Evolutionary conservation across 2,797 vertebrate genomes (phyloP).

Genomic region (Propithecus perrieri): DNA sequence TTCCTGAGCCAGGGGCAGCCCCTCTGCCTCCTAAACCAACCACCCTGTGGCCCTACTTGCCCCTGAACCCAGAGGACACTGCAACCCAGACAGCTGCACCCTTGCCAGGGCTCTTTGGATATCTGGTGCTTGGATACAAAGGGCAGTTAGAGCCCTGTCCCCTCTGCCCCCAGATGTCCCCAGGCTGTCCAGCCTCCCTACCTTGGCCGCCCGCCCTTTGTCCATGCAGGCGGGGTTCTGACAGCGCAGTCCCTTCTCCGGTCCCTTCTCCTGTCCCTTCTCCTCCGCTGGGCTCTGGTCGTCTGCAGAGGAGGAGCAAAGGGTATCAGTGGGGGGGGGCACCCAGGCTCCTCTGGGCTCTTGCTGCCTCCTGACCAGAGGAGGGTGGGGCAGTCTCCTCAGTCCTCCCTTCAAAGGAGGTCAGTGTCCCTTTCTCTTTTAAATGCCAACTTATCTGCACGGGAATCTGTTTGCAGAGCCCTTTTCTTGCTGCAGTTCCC

Average conservation of each 20-base stretch:
- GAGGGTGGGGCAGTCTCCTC: background rate
- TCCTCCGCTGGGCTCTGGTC: constrained; percentile 87
- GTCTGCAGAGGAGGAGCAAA: constrained; percentile 84
- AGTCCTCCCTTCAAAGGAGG: constrained; percentile 70
- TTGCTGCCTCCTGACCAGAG: background rate
- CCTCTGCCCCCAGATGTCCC: background rate
- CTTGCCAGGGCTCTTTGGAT: background rate
- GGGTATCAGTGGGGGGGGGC: background rate
- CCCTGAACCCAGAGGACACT: background rate
- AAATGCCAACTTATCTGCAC: constrained; percentile 74
- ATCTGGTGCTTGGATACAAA: background rate
- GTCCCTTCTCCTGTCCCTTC: constrained; percentile 81
- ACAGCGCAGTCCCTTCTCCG: constrained; percentile 89
- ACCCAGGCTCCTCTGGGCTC: background rate
- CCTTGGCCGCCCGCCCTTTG: constrained; percentile 91
- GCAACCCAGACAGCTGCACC: background rate
- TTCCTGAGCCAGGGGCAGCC: background rate
- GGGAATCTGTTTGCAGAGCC: constrained; percentile 60
- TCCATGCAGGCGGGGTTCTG: constrained; percentile 91
- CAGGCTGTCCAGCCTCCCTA: constrained; percentile 78
- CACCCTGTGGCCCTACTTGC: background rate
- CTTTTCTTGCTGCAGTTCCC: constrained; percentile 65
- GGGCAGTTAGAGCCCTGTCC: background rate
- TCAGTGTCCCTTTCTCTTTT: constrained; percentile 75
- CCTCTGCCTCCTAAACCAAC: background rate